phyloP scores from a whole-genome alignment of 2,113 vertebrate genomes.

The Rhagologus leucostigma region DNA sequence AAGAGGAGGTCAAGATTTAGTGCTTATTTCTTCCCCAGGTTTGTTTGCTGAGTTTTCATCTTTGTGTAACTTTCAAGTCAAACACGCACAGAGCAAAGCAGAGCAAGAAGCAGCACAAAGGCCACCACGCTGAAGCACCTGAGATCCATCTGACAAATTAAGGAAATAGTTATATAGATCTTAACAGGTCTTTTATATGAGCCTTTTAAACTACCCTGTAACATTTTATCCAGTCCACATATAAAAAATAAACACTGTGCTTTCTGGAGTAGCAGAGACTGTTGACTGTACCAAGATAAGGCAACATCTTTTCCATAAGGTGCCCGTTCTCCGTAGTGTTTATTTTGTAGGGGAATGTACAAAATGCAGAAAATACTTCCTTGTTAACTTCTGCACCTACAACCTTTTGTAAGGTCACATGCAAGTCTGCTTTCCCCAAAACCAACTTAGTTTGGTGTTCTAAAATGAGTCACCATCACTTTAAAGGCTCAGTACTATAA shows the following conservation, averaged over 20 bases:
- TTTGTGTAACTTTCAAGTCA: background rate
- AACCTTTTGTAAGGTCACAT: background rate
- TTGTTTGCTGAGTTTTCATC: background rate
- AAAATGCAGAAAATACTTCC: background rate
- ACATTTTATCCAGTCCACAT: background rate
- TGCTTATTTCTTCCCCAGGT: background rate
- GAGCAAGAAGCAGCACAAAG: background rate
- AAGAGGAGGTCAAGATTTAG: background rate
- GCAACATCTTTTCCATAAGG: background rate
- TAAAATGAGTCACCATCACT: background rate
- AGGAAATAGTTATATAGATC: background rate
- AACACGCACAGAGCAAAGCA: background rate
- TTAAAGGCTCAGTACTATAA: background rate
- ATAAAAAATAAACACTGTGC: background rate
- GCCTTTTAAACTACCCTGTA: background rate
- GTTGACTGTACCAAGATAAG: background rate
- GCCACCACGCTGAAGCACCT: background rate
- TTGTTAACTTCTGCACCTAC: background rate
- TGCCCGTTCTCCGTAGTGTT: rapidly evolving
- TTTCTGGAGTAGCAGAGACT: background rate
- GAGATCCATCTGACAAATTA: background rate
- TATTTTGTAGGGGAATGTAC: background rate
- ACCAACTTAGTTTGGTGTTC: background rate
- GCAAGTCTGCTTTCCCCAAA: background rate
- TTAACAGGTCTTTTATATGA: background rate